Conservation (phyloP, 2,113 vertebrate genomes). For the Oryzias javanicus region DNA sequence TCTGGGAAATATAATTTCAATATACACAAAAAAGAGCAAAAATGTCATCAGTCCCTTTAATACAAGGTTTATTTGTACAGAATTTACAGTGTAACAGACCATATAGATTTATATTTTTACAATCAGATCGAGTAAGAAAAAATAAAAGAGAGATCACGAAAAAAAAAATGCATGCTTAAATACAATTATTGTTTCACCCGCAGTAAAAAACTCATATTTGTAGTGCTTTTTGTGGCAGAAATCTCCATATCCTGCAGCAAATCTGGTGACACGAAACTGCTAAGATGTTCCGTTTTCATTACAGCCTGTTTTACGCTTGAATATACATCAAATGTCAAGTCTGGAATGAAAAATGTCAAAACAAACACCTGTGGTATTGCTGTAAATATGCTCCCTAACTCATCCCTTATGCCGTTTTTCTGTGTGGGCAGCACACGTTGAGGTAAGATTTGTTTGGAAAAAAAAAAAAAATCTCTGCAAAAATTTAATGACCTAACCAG, state of each 20-base stretch:
- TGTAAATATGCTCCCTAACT: slow-evolving; percentile 14
- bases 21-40: not conserved
- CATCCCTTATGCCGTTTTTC: slow-evolving; percentile 4
- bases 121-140: slow-evolving; percentile 26
- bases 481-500: slow-evolving; percentile 1
- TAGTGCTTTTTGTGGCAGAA: slow-evolving; percentile 27
- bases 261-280: slow-evolving; percentile 18
- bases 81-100: slow-evolving; percentile 82
- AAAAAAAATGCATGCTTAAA: not conserved
- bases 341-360: slow-evolving; percentile 17
- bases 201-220: slow-evolving; percentile 2
- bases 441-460: slow-evolving; percentile 30
- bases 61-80: slow-evolving; percentile 74
- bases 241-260: not conserved
- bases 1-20: no score
- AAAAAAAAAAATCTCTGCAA: not conserved
- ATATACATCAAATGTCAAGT: slow-evolving; percentile 8
- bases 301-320: slow-evolving; percentile 1
- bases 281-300: not conserved
- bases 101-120: slow-evolving; percentile 63
- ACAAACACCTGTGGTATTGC: slow-evolving; percentile 22
- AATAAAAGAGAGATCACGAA: not conserved
- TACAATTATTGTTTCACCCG: no score
- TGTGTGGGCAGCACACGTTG: slow-evolving; percentile 25
- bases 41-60: slow-evolving; percentile 71